Evolutionary conservation across 30 jellyfish, hydroid and myxozoan species (phyloP).

Genomic region (Sanderia malayensis): DNA sequence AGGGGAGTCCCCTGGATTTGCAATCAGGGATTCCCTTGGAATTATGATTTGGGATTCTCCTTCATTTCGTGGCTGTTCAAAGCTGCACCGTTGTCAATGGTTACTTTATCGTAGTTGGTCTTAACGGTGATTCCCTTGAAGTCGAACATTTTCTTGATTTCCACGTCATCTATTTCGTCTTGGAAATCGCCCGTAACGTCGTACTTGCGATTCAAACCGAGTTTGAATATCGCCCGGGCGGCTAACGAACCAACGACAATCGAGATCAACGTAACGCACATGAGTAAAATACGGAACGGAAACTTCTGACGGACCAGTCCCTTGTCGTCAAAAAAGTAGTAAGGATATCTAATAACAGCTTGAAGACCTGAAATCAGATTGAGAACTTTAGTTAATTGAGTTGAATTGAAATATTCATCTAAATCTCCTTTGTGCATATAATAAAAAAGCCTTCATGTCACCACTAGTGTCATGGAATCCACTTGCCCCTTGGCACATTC

Average conservation of each 20-base stretch:
- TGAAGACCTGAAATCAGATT: constrained; percentile 74
- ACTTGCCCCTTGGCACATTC: no score
- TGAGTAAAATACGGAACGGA: constrained; percentile 93
- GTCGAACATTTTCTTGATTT: constrained; percentile 25
- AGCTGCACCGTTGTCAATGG: constrained; percentile 25
- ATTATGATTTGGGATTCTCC: constrained; percentile 28
- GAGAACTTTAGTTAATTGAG: no score
- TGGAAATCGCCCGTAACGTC: constrained; percentile 57
- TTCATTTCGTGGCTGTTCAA: constrained; percentile 43
- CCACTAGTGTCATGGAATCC: no score
- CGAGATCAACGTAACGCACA: constrained; percentile 69
- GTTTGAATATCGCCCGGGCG: constrained; percentile 48
- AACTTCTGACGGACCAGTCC: constrained; percentile 55
- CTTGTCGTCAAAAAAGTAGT: constrained; percentile 24
- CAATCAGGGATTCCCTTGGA: no score
- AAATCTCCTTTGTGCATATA: no score
- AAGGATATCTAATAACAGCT: constrained; percentile 82
- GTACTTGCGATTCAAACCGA: constrained; percentile 30
- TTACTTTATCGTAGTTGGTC: constrained; percentile 31
- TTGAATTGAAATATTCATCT: no score
- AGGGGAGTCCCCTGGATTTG: no score
- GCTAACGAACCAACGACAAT: constrained; percentile 52
- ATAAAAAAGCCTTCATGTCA: no score
- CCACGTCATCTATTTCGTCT: constrained; percentile 39
- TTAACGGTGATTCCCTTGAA: constrained; percentile 45